A percentile compares a stretch with the other conserved stretches of the same genome.
These are phyloP conservation scores for Dendroctonus valens DNA, from an alignment of 1,140 invertebrate genomes.

Conservation along the genomic window DNA sequence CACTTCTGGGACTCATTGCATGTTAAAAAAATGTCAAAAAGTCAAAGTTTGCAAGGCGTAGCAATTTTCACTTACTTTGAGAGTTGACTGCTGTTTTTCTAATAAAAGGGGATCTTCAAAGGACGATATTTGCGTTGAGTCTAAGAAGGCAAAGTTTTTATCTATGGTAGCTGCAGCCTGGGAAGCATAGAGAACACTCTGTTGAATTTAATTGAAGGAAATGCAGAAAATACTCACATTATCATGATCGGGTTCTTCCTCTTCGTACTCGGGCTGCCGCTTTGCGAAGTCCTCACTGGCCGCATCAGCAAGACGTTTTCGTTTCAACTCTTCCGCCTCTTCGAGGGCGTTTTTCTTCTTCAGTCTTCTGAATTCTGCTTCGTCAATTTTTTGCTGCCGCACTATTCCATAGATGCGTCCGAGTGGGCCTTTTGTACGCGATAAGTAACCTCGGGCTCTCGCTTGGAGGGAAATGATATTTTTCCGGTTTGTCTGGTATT, in stretches of 20 bases:
- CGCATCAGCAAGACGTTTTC: constrained; percentile 62
- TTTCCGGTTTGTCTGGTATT: constrained; percentile 70
- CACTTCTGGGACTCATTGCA: no score
- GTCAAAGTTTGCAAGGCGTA: no score
- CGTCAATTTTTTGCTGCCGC: constrained; percentile 59
- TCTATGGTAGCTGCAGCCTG: no score
- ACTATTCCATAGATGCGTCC: constrained; percentile 56
- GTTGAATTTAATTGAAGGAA: no score
- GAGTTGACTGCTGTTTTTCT: no score
- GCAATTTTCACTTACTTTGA: no score
- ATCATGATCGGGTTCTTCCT: constrained; percentile 41
- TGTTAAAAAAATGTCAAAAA: no score
- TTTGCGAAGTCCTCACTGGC: constrained; percentile 57
- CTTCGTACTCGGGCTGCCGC: constrained; percentile 43
- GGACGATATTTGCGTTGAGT: no score
- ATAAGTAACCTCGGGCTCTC: constrained; percentile 69
- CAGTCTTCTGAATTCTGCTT: constrained; percentile 60
- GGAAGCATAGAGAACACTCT: no score
- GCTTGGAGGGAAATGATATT: constrained; percentile 72
- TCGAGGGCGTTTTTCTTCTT: constrained; percentile 57
- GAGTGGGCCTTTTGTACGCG: constrained; percentile 54
- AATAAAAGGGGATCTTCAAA: no score
- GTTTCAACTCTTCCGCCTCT: constrained; percentile 68
- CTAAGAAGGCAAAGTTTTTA: no score
- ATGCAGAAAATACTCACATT: no score